These are phyloP conservation scores for Nasonia vitripennis DNA, from an alignment of 1,140 invertebrate genomes.

Conservation along the genomic window DNA sequence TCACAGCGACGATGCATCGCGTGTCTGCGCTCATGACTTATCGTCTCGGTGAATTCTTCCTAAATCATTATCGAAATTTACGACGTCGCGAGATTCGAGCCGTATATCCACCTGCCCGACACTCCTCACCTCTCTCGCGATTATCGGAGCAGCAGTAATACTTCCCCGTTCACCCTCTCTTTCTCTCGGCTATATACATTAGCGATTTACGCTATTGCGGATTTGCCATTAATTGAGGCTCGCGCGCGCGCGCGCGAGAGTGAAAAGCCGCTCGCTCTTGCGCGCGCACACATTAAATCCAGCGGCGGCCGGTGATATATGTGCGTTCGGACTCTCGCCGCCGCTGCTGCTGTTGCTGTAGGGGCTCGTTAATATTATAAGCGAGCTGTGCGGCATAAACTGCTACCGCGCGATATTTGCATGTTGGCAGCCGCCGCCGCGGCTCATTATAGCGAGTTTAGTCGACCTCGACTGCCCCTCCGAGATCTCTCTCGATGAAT, in stretches of 20 bases:
- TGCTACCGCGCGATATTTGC: not conserved
- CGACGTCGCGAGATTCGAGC: too few species aligned
- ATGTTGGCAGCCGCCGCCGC: constrained; percentile 10
- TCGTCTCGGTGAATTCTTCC: too few species aligned
- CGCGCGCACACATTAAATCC: constrained; percentile 1
- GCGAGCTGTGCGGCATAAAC: constrained; percentile 8
- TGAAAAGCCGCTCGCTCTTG: constrained; percentile 1
- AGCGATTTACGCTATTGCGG: not conserved
- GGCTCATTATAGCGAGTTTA: not conserved
- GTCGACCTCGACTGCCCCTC: constrained; percentile 2
- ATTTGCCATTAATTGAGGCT: constrained; percentile 12
- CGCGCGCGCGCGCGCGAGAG: not conserved
- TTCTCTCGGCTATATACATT: not conserved
- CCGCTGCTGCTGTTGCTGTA: not conserved
- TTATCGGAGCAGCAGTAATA: not conserved
- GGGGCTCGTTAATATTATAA: constrained; percentile 24
- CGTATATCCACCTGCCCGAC: too few species aligned
- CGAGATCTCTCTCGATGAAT: not conserved
- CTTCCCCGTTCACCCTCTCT: not conserved
- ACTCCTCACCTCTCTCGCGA: not conserved
- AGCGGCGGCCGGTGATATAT: constrained; percentile 5
- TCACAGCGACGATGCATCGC: too few species aligned
- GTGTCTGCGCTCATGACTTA: too few species aligned
- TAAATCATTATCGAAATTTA: too few species aligned
- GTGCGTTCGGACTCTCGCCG: not conserved